Evolutionary conservation across 1,140 invertebrate species (phyloP), one percentile per base, ranked within the genome.

Genomic region (Matsumurasca onukii): DNA sequence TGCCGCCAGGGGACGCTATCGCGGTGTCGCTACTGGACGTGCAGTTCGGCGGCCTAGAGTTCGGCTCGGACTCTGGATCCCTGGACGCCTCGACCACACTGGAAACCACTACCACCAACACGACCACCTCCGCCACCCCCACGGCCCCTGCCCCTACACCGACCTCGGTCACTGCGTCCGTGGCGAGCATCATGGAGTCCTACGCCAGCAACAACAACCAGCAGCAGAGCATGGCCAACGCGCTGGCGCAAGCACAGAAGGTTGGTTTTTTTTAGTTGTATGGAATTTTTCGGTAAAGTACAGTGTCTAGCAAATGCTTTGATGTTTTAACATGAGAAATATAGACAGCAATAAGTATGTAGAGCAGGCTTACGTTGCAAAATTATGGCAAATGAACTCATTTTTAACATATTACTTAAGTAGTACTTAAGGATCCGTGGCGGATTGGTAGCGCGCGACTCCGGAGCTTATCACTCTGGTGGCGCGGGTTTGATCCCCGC

Each of bases 1-100:
- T 98, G 95, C 95, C 86, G 51, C 95, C 86, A 57, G 93, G 92
- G 62, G 94, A 95, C 79, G 83, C 87, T 67, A 87, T 88, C 29
- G 84, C 85, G 67, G 90, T 93, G 70, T 86, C 86, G 70, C 90
- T 91, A 73, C 83, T 98, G 59, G 94, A 97, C 82, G 93, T 97
- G 59, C 94, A 97, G 80, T 97, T 98, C 81, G 95, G 95, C 66
- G 93, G 88, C 20, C 81, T 97, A 71, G 94, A 97, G 75, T 93
- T 95, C 77, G 90, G 91, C 59, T 82, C 84, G 69, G 88, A 67
- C 45, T 67, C 70, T 24, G 89, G 73, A 79, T 83, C n/a, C 81
- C 80, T 66, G 77, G 79, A 57, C 82, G 85, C 51, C 82, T 85
- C 66, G 83, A 29, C 45, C 5, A 31, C 49, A 27, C 55, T 45